Conservation (phyloP, 2,797 vertebrate genomes). For the Trematomus bernacchii region DNA sequence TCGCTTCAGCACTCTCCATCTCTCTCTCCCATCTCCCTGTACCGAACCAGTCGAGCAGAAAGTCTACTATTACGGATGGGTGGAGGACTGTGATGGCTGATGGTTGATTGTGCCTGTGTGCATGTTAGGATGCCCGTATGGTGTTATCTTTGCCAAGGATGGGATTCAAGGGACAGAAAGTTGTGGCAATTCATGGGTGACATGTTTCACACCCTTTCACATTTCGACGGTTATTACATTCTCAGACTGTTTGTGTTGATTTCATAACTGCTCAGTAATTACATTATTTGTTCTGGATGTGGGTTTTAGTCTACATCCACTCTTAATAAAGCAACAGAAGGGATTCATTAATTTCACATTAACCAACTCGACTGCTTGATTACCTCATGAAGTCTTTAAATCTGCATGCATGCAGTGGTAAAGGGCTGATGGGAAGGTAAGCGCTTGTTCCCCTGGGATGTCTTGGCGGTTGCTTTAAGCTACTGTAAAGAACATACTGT, state of each 20-base stretch:
- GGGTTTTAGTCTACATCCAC: neutral
- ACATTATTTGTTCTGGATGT: neutral
- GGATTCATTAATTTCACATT: conserved; percentile 7
- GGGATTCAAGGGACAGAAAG: conserved; percentile 21
- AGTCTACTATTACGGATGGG: conserved; percentile 63
- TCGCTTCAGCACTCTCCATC: conserved; percentile 57
- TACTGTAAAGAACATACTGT: conserved; percentile 60
- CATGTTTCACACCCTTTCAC: conserved; percentile 28
- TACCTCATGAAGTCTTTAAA: conserved; percentile 14
- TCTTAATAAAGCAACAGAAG: conserved; percentile 1
- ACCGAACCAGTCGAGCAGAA: conserved; percentile 73
- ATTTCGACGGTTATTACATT: conserved; percentile 19
- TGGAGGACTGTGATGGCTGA: conserved; percentile 52
- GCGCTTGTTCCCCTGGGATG: conserved; percentile 35
- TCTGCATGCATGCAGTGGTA: conserved; percentile 18
- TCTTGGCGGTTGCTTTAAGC: conserved; percentile 52
- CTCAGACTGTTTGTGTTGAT: conserved; percentile 32
- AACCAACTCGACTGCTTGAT: conserved; percentile 28
- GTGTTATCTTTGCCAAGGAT: conserved; percentile 25
- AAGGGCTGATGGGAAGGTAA: conserved; percentile 51
- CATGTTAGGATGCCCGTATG: conserved; percentile 22
- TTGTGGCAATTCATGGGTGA: conserved; percentile 20
- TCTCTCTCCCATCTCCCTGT: conserved; percentile 53
- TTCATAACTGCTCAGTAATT: conserved; percentile 21
- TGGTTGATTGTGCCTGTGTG: conserved; percentile 21